phyloP scores from a whole-genome alignment of 2,113 vertebrate genomes.

The Amphilophus citrinellus region DNA sequence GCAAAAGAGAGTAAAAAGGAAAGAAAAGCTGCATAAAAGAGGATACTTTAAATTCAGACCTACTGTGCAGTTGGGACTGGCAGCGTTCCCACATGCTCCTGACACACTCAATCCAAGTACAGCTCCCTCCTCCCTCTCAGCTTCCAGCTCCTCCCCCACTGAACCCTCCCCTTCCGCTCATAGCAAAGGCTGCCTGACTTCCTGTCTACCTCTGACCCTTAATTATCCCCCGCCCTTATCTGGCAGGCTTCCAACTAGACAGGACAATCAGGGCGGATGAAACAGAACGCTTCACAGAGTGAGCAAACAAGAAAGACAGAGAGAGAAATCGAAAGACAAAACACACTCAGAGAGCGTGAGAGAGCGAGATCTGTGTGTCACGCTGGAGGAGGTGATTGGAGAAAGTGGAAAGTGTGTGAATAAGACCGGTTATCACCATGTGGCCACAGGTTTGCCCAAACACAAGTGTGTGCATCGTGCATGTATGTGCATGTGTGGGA shows the following conservation, averaged over 20 bases:
- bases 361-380: neutral
- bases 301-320: neutral
- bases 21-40: slow-evolving; percentile 52
- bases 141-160: slow-evolving; percentile 22
- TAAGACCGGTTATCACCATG: slow-evolving; percentile 68
- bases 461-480: slow-evolving; percentile 4
- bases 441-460: slow-evolving; percentile 53
- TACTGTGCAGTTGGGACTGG: slow-evolving; percentile 81
- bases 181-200: slow-evolving; percentile 75
- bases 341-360: neutral
- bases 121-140: slow-evolving; percentile 75
- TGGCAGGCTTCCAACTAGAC: slow-evolving; percentile 71
- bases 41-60: slow-evolving; percentile 77
- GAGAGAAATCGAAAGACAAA: neutral
- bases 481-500: slow-evolving; percentile 1
- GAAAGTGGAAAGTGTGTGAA: slow-evolving; percentile 55
- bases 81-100: slow-evolving; percentile 78
- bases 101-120: slow-evolving; percentile 73
- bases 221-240: slow-evolving; percentile 51
- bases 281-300: slow-evolving; percentile 47
- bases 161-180: slow-evolving; percentile 77
- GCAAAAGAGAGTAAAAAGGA: slow-evolving; percentile 27
- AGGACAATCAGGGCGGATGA: slow-evolving; percentile 61
- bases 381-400: slow-evolving; percentile 55
- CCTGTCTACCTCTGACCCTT: slow-evolving; percentile 84